Percentiles rank a stretch among this genome's conserved stretches.
These are phyloP conservation scores for Lamellibrachia columna DNA, from an alignment of 2,888 invertebrate genomes.

Conservation along the genomic window DNA sequence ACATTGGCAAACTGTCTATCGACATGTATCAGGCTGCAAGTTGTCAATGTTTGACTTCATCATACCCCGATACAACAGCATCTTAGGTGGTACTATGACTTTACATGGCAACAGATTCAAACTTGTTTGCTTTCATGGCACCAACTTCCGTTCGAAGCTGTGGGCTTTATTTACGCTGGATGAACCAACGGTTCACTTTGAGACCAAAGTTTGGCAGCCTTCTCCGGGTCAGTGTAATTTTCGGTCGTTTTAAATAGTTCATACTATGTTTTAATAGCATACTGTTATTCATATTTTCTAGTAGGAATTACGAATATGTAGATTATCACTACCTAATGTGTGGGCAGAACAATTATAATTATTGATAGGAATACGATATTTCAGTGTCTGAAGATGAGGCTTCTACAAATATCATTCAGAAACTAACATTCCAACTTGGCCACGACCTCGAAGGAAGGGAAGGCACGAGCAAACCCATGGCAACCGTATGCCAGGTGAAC, in stretches of 20 bases:
- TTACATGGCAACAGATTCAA: conserved; percentile 81
- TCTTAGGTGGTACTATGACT: conserved; percentile 83
- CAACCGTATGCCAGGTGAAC: conserved; percentile 91
- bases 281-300: not conserved
- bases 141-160: conserved; percentile 41
- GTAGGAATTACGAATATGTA: too few relatives aligned
- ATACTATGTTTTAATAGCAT: not conserved
- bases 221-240: not conserved
- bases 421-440: conserved; percentile 87
- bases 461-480: conserved; percentile 75
- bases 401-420: conserved; percentile 81
- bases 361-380: not conserved
- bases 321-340: not conserved
- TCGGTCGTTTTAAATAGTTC: not conserved
- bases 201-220: conserved; percentile 40
- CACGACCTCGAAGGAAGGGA: conserved; percentile 69
- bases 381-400: conserved; percentile 33
- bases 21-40: conserved; percentile 81
- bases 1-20: conserved; percentile 93
- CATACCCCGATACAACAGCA: conserved; percentile 73
- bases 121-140: conserved; percentile 95
- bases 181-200: conserved; percentile 54
- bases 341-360: not conserved
- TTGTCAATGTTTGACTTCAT: conserved; percentile 71
- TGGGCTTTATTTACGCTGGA: conserved; percentile 36